Evolutionary conservation across 1,140 invertebrate genomes (phyloP), one percentile per base, ranked within the genome.

Genomic region (Dolichoris vasculosae): DNA sequence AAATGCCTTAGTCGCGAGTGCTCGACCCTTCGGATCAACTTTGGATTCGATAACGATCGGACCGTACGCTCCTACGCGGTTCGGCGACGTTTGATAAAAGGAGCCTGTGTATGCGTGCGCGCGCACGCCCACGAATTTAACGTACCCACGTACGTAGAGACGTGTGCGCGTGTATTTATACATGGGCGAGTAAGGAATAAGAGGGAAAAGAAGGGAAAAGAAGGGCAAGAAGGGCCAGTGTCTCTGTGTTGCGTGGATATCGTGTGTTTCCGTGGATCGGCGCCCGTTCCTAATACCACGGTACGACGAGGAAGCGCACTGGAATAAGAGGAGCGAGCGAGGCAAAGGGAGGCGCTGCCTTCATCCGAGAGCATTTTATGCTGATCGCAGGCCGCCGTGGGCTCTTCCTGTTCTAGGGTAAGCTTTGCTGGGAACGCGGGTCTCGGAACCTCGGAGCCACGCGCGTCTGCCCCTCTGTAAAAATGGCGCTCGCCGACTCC

Each of bases 401-500:
- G 88, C 87, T 90, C 86, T 90, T 88, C 89, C 89, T 87, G 82
- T 81, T 46, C 85, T 63, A 90, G 88, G 90, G 91, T 92, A 88
- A 91, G 90, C 89, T 48, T 43, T 38, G 43, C 30, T 71, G 69
- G 11, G 26, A 67, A 26, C 48, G 46, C 51, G 1, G 6, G 13
- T 17, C 40, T 17, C 32, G 30, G 13, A 38, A 75, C 46, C 20
- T 59, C 15, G n/a, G 11, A 26, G 87, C 82, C 84, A 88, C 89
- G 89, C 87, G 81, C 88, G 75, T 85, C 89, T 88, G 87, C 79
- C 84, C 87, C 83, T 73, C 88, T 86, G 87, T 91, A 91, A 92
- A 93, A 92, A 93, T 93, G 92, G 92, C 92, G 91, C 90, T 88
- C 86, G 83, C 87, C 87, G 79, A 77, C 75, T 77, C 15, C 11